Evolutionary conservation across 2,113 vertebrate species (phyloP).

Genomic region (Microtus pennsylvanicus): DNA sequence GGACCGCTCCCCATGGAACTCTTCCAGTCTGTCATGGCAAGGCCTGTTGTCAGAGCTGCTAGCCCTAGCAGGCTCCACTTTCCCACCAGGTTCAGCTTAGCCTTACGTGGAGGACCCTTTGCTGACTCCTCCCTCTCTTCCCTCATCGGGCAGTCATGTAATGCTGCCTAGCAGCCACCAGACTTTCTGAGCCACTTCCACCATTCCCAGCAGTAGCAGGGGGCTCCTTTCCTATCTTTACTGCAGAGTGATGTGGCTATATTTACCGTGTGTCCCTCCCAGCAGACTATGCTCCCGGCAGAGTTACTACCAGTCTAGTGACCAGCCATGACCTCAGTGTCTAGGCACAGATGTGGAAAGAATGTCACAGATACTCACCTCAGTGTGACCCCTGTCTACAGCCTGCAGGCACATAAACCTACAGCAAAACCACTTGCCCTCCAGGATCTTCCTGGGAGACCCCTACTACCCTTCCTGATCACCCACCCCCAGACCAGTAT

Average conservation of each 20-base stretch:
- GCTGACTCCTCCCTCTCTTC: too few species aligned
- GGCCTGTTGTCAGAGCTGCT: not conserved
- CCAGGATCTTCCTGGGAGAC: accelerated
- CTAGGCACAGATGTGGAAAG: not conserved
- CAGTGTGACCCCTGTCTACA: not conserved
- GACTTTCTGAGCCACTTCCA: not conserved
- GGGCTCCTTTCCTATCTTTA: not conserved
- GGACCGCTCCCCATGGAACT: not conserved
- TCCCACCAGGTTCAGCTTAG: not conserved
- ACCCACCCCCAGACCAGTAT: not conserved
- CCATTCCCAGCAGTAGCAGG: too few species aligned
- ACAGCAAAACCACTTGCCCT: too few species aligned
- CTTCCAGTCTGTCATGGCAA: too few species aligned
- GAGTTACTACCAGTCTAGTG: not conserved
- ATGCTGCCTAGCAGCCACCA: not conserved
- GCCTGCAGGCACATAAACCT: not conserved
- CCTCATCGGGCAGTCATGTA: not conserved
- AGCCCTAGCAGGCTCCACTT: not conserved
- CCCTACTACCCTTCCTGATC: not conserved
- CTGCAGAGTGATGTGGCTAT: accelerated
- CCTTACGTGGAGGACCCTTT: accelerated
- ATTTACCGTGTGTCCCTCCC: not conserved
- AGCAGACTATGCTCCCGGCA: not conserved
- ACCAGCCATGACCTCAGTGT: not conserved
- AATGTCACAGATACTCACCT: not conserved